Evolutionary conservation across 2,113 vertebrate species (phyloP).

Genomic region (Triplophysa tibetana): DNA sequence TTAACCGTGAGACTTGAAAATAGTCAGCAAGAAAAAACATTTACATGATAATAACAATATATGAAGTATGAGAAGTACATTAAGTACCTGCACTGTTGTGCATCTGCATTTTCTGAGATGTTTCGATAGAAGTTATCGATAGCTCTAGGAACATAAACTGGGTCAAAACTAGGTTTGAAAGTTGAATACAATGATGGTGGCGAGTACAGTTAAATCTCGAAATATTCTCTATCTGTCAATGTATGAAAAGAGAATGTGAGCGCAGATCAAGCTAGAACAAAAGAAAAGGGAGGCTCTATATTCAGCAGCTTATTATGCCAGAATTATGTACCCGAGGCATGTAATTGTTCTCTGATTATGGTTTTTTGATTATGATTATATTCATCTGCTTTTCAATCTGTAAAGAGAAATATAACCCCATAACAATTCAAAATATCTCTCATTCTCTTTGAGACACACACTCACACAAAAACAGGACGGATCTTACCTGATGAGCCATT

Average conservation of each 20-base stretch:
- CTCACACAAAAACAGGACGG: slow-evolving; percentile 34
- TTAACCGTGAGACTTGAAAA: too few relatives aligned
- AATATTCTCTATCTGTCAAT: too few relatives aligned
- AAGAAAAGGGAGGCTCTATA: neutral
- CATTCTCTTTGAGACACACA: slow-evolving; percentile 7
- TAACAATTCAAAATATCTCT: neutral
- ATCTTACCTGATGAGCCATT: slow-evolving; percentile 79
- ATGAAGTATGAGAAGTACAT: too few relatives aligned
- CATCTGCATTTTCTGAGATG: too few relatives aligned
- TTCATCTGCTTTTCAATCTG: neutral
- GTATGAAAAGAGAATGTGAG: neutral
- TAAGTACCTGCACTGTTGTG: too few relatives aligned
- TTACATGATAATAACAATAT: too few relatives aligned
- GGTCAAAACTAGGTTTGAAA: too few relatives aligned
- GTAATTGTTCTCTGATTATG: slow-evolving; percentile 21
- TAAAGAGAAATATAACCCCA: neutral
- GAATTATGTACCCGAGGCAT: neutral
- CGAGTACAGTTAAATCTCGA: too few relatives aligned
- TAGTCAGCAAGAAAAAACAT: too few relatives aligned
- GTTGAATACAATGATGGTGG: too few relatives aligned
- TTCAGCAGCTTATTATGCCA: neutral
- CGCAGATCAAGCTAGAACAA: neutral
- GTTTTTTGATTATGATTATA: slow-evolving; percentile 7
- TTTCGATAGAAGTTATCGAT: too few relatives aligned
- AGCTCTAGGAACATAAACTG: too few relatives aligned